Conservation (phyloP, 2,888 invertebrate species). For the Acronicta leporina region DNA sequence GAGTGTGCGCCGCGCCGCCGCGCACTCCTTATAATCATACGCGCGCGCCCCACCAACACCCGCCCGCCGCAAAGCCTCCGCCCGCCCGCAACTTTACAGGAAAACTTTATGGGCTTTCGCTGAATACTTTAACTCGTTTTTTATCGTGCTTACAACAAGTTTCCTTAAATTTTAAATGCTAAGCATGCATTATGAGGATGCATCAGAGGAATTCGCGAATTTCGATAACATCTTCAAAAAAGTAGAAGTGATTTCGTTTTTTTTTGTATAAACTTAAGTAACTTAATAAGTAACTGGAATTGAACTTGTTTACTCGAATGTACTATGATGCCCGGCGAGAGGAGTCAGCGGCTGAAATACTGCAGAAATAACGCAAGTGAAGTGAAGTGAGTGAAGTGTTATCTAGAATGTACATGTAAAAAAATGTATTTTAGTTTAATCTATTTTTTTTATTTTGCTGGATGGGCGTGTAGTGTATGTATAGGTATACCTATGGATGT, state of each 20-base stretch:
- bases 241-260: not conserved
- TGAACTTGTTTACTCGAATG: too few relatives aligned
- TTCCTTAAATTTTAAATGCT: constrained; percentile 51
- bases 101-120: constrained; percentile 64
- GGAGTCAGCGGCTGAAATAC: too few relatives aligned
- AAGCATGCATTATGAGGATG: constrained; percentile 41
- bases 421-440: too few relatives aligned
- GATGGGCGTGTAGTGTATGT: too few relatives aligned
- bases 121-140: constrained; percentile 51
- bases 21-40: constrained; percentile 67
- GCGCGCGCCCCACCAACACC: constrained; percentile 39
- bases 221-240: constrained; percentile 37
- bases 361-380: too few relatives aligned
- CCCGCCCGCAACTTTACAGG: constrained; percentile 65
- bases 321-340: too few relatives aligned
- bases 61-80: constrained; percentile 64
- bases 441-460: too few relatives aligned
- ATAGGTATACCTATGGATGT: too few relatives aligned
- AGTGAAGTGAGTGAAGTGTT: too few relatives aligned
- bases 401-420: too few relatives aligned
- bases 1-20: constrained; percentile 80
- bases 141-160: constrained; percentile 47
- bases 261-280: not conserved
- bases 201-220: constrained; percentile 26
- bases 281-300: not conserved